Evolutionary conservation across 2,888 invertebrate genomes (phyloP).

Genomic region (Drosophila gaucha): DNA sequence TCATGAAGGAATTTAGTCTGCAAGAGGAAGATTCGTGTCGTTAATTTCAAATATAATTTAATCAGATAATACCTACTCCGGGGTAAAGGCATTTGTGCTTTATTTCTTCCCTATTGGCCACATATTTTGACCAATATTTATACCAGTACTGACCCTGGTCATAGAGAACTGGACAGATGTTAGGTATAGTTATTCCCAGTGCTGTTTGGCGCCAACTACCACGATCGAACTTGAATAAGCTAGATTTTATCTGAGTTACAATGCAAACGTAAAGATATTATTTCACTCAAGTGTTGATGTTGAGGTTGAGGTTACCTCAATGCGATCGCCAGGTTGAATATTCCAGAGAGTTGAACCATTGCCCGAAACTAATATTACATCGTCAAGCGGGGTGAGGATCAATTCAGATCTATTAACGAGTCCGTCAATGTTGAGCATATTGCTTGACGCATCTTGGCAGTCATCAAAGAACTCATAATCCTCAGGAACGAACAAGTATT

Average conservation of each 20-base stretch:
- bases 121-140: slow-evolving; percentile 13
- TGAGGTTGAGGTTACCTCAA: too few relatives aligned
- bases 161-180: slow-evolving; percentile 8
- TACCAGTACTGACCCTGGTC: slow-evolving; percentile 27
- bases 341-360: slow-evolving; percentile 25
- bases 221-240: slow-evolving; percentile 22
- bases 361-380: background rate
- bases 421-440: background rate
- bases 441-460: slow-evolving; percentile 8
- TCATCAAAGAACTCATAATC: slow-evolving; percentile 11
- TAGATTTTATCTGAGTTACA: too few relatives aligned
- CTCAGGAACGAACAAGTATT: slow-evolving; percentile 1
- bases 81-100: slow-evolving; percentile 22
- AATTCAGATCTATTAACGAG: background rate
- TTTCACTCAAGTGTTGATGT: too few relatives aligned
- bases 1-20: slow-evolving; percentile 15
- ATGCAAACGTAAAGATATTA: too few relatives aligned
- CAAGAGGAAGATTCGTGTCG: background rate
- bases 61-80: slow-evolving; percentile 24
- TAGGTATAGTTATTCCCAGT: fast-evolving
- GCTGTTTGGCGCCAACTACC: slow-evolving; percentile 26
- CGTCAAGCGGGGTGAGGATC: background rate
- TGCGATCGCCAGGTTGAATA: slow-evolving; percentile 9
- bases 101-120: slow-evolving; percentile 21
- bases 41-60: too few relatives aligned